Conservation (phyloP, 2,888 invertebrate genomes). For the Pomacea canaliculata region DNA sequence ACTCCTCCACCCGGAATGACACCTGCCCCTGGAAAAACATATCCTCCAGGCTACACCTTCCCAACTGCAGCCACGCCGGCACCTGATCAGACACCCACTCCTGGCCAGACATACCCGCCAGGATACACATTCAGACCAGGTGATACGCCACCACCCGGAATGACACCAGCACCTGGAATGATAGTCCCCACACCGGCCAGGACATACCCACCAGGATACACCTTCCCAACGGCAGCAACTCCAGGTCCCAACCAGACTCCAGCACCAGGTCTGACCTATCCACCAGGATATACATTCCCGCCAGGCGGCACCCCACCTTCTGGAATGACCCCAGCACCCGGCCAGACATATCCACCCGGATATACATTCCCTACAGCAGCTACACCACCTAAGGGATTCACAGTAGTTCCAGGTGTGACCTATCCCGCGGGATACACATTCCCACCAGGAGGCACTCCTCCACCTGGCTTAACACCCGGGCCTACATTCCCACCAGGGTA, state of each 20-base stretch:
- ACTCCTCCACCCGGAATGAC: constrained; percentile 20
- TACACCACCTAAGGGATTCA: too few relatives aligned
- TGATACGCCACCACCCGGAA: constrained; percentile 1
- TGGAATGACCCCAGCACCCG: constrained; percentile 37
- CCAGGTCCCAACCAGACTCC: constrained; percentile 25
- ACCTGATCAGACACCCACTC: constrained; percentile 36
- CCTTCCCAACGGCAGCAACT: not conserved
- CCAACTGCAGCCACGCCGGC: constrained; percentile 26
- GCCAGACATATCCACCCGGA: constrained; percentile 35
- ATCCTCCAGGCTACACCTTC: constrained; percentile 4
- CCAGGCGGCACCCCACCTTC: constrained; percentile 37
- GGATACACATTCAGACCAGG: constrained; percentile 2
- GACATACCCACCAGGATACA: not conserved
- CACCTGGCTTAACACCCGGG: constrained; percentile 28
- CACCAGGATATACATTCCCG: constrained; percentile 33
- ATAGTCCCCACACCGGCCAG: not conserved
- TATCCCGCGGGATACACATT: not conserved
- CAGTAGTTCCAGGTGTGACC: not conserved
- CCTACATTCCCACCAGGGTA: constrained; percentile 38
- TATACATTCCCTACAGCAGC: too few relatives aligned
- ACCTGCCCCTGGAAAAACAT: constrained; percentile 23
- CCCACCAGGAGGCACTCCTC: constrained; percentile 30
- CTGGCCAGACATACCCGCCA: constrained; percentile 33
- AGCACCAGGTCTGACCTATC: constrained; percentile 22
- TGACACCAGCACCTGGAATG: constrained; percentile 30